A percentile compares a stretch with the other conserved stretches of the same genome.
These are phyloP conservation scores for Plebejus anna DNA, from an alignment of 2,888 invertebrate species.

Conservation along the genomic window DNA sequence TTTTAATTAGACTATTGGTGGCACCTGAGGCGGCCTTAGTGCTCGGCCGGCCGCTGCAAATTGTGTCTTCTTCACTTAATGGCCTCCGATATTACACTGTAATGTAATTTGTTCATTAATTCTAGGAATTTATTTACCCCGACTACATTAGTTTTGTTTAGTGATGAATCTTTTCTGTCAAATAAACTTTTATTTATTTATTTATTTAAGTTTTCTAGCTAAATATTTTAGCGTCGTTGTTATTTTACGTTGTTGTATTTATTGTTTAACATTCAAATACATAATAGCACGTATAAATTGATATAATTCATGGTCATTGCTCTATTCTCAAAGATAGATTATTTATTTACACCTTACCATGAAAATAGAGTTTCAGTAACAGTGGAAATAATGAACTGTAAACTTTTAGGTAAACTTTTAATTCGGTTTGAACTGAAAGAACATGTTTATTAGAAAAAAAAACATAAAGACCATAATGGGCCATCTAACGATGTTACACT, in stretches of 20 bases:
- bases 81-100: constrained; percentile 37
- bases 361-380: too few species aligned
- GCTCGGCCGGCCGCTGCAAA: constrained; percentile 46
- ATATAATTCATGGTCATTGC: too few species aligned
- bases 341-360: too few species aligned
- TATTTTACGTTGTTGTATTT: background rate
- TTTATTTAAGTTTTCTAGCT: background rate
- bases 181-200: too few species aligned
- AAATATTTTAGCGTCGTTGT: background rate
- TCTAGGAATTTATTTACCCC: background rate
- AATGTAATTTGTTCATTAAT: constrained; percentile 26
- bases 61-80: constrained; percentile 56
- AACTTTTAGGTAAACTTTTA: too few species aligned
- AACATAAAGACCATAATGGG: too few species aligned
- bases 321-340: too few species aligned
- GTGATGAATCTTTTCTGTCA: background rate
- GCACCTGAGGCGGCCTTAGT: constrained; percentile 62
- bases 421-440: too few species aligned
- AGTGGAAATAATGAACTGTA: too few species aligned
- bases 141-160: constrained; percentile 7
- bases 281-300: background rate
- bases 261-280: background rate
- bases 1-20: constrained; percentile 68
- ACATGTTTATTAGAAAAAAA: too few species aligned
- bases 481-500: background rate